Base-by-base conservation (phyloP, 2,797 vertebrate species). In the Cuniculus paca region DNA sequence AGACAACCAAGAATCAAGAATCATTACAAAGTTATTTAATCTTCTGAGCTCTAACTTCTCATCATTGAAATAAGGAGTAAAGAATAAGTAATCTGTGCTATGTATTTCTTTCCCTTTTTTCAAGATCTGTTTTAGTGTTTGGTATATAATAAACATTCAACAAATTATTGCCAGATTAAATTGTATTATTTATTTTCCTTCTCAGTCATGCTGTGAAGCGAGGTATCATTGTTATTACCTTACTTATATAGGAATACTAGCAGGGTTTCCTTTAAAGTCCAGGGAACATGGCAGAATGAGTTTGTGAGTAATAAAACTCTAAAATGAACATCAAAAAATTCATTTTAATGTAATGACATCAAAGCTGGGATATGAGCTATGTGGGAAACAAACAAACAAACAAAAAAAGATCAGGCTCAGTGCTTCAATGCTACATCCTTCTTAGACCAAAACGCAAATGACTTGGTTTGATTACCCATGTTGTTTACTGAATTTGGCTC, bases 301-400 rank as follows among this genome's bases (percentile, higher is more conserved):
- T 93, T 95, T 88, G n/a, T 95, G 90, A 94, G 42, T 90, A 85
- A 95, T 94, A 96, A 79, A 95, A 85, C n/a, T 95, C 94, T 42
- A 95, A 92, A 93, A 95, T 95, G 87, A 97, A 95, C 93, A 90
- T 93, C 72, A 96, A 95, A 94, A 45, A 93, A 96, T 95, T 97
- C 79, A 70, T 90, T 96, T 96, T 91, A 72, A 94, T 85, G 86
- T 85, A 93, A 95, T 90, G 48, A 96, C 74, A 96, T 97, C 82
- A 96, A 94, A 97, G 87, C 74, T 93, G 19, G 31, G 82, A 97
- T 97, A 74, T 88, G 77, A 95, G 65, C 75, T 75, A 68, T 42
- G 91, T 74, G 63, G 39, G 63, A 11, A 11, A n/a, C n/a, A n/a
- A n/a, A n/a, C n/a, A n/a, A n/a, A n/a, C 7, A n/a, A 48, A 91